phyloP scores from a whole-genome alignment of 2,888 invertebrate species.

The Therioaphis trifolii region DNA sequence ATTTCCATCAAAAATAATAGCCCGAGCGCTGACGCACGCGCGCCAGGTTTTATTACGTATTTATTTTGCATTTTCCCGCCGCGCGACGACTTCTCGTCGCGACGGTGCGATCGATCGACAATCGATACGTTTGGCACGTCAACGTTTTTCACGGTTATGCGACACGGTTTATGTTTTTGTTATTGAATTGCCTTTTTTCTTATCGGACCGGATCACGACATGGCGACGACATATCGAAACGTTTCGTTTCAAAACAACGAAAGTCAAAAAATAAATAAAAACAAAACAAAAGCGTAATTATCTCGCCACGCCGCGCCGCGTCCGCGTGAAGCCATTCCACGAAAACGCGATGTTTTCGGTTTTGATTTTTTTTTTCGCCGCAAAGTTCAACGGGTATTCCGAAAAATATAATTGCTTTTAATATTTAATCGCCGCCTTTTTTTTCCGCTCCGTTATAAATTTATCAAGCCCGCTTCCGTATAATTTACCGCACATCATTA shows the following conservation, averaged over 20 bases:
- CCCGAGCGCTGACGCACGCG: neutral
- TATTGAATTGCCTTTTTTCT: too few species aligned
- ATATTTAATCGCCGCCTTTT: neutral
- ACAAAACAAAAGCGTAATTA: too few species aligned
- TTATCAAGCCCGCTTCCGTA: neutral
- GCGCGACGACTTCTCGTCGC: neutral
- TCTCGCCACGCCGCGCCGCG: too few species aligned
- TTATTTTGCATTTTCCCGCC: neutral
- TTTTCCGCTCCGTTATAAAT: neutral
- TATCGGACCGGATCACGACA: too few species aligned
- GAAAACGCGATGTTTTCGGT: neutral
- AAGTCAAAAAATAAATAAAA: too few species aligned
- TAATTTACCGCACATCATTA: neutral
- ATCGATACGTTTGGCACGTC: too few species aligned
- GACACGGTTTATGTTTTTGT: too few species aligned
- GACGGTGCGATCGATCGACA: neutral
- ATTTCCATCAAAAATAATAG: constrained; percentile 51
- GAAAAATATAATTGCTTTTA: neutral
- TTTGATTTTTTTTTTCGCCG: neutral
- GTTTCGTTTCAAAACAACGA: too few species aligned
- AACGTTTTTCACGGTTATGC: too few species aligned
- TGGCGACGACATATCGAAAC: too few species aligned
- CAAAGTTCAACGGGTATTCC: neutral
- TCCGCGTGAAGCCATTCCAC: too few species aligned
- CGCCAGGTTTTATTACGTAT: neutral